These are phyloP conservation scores for Eidolon helvum DNA, from an alignment of 2,113 vertebrate genomes.

Conservation along the genomic window DNA sequence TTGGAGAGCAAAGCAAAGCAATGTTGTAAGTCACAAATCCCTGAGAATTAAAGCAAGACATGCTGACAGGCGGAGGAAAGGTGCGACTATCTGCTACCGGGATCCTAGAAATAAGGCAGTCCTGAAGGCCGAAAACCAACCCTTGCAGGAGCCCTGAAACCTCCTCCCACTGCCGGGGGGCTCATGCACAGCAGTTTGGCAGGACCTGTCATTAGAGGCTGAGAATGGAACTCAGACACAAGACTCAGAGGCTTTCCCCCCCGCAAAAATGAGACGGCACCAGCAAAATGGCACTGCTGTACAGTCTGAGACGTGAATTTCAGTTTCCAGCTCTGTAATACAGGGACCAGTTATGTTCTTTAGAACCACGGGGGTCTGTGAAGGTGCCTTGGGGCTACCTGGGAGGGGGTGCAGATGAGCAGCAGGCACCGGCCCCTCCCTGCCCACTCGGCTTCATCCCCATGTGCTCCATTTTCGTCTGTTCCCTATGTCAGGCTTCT, in stretches of 20 bases:
- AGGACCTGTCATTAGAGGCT: neutral
- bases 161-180: neutral
- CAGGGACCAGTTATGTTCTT: neutral
- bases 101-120: neutral
- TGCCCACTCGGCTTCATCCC: neutral
- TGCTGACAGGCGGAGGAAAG: neutral
- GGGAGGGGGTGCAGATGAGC: too few relatives aligned
- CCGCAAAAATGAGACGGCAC: neutral
- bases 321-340: neutral
- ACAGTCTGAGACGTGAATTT: rapidly evolving
- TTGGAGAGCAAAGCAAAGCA: conserved; percentile 3
- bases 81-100: neutral
- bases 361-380: neutral
- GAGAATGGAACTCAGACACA: neutral
- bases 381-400: neutral
- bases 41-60: conserved; percentile 17
- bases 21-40: neutral
- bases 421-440: neutral
- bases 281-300: neutral
- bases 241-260: neutral
- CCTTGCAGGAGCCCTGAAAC: neutral
- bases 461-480: neutral
- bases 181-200: neutral
- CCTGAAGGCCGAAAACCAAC: neutral
- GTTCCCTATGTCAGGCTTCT: neutral